Base-by-base conservation (phyloP, 2,888 invertebrate species). In the Caenorhabditis sp. region DNA sequence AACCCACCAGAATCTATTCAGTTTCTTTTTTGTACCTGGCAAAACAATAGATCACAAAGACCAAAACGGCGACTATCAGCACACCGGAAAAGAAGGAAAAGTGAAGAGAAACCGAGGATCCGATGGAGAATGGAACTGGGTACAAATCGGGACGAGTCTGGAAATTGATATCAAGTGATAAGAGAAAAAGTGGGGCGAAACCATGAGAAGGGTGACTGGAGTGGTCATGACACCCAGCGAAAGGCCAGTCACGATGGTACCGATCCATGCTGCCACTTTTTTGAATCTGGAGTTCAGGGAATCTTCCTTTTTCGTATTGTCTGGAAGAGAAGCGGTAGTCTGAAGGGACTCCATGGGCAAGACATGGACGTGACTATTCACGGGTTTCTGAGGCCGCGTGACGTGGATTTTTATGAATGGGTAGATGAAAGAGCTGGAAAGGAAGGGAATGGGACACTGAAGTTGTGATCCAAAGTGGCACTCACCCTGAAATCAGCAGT, bases 71-170 rank as follows among this genome's bases (percentile, higher is more conserved):
- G 13, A 60, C 51, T 8, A 58, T 11, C 0, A 74, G 44, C 13
- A 74, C 74, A 18, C 74, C 74, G 6, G 74, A 65, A 62, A 74
- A 74, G 50, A 74, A 74, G 5, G 74, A 74, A n/a, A 74, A 74
- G 44, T 74, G 74, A 22, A 65, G 64, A 2, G 74, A 58, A 2
- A 74, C 26, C 28, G 71, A 56, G 18, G 71, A 62, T 11, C 8
- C 35, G 50, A 65, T 37, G 47, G 58, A 22, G 26, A 56, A 56
- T 15, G 65, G 37, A 5, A 58, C 47, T 35, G 74, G 74, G 55
- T 74, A 74, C 18, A 74, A 5, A 22, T 74, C 74, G 24, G 40
- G 64, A 3, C 74, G 64, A 8, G 74, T 65, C 74, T 74, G 64
- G 47, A 47, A 40, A 9, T 13, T 8, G 40, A 40, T 3, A 40